Conservation (phyloP, 2,888 invertebrate genomes). For the Chamaedrilus cognettii region DNA sequence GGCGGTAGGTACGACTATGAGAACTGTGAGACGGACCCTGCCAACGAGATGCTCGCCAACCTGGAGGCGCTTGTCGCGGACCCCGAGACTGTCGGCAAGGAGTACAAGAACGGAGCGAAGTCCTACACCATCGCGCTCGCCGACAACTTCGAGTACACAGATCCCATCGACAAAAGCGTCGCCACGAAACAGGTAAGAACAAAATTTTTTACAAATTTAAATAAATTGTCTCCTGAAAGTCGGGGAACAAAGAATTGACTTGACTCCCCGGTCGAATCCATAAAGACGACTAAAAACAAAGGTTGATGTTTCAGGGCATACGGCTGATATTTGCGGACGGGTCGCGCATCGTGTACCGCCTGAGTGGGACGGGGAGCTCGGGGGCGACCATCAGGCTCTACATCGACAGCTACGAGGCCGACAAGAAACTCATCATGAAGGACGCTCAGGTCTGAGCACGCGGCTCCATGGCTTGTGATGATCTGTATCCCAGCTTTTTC, state of each 20-base stretch:
- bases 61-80: slow-evolving; percentile 73
- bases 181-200: slow-evolving; percentile 81
- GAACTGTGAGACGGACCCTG: slow-evolving; percentile 84
- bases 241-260: too few species aligned
- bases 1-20: slow-evolving; percentile 90
- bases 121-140: slow-evolving; percentile 77
- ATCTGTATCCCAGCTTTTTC: too few species aligned
- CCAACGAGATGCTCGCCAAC: slow-evolving; percentile 85
- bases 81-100: slow-evolving; percentile 60
- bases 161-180: slow-evolving; percentile 91
- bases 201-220: background rate
- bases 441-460: slow-evolving; percentile 63
- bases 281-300: too few species aligned
- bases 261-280: too few species aligned
- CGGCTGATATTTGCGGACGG: slow-evolving; percentile 93
- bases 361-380: slow-evolving; percentile 97
- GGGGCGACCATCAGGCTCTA: slow-evolving; percentile 98
- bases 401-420: slow-evolving; percentile 84
- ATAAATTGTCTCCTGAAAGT: too few species aligned
- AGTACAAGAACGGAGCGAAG: slow-evolving; percentile 61
- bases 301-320: too few species aligned
- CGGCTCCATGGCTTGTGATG: too few species aligned
- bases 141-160: slow-evolving; percentile 95
- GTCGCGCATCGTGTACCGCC: slow-evolving; percentile 86
- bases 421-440: slow-evolving; percentile 61